phyloP scores from a whole-genome alignment of 2,888 invertebrate species.

The Microctonus aethiopoides region DNA sequence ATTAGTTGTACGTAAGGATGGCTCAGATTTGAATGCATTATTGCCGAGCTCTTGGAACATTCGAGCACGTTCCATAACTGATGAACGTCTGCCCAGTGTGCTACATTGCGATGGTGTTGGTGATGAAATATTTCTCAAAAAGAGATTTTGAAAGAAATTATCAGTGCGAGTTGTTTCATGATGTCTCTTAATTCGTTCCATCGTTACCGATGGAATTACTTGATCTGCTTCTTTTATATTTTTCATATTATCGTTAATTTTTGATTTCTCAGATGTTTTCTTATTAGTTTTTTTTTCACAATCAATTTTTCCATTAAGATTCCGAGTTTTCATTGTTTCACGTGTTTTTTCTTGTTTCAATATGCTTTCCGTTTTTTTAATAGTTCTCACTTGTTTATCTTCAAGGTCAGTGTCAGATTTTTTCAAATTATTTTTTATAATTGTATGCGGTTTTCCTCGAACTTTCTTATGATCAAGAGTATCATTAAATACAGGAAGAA shows the following conservation, averaged over 20 bases:
- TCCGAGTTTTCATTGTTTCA: constrained; percentile 37
- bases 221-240: constrained; percentile 40
- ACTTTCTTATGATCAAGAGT: constrained; percentile 50
- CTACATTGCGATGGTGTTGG: constrained; percentile 61
- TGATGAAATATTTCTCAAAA: constrained; percentile 70
- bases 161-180: constrained; percentile 73
- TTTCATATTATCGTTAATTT: constrained; percentile 23
- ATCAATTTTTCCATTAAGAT: constrained; percentile 39
- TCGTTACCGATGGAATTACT: constrained; percentile 49
- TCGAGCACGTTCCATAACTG: constrained; percentile 77
- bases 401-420: constrained; percentile 41
- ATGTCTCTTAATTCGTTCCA: constrained; percentile 71
- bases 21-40: constrained; percentile 68
- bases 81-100: constrained; percentile 68
- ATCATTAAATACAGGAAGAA: constrained; percentile 36
- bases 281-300: constrained; percentile 41
- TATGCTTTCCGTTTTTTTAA: constrained; percentile 37
- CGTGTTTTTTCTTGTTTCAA: constrained; percentile 37
- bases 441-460: constrained; percentile 61
- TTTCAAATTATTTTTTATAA: constrained; percentile 49
- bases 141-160: constrained; percentile 79
- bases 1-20: constrained; percentile 71
- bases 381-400: constrained; percentile 40
- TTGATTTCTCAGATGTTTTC: constrained; percentile 27
- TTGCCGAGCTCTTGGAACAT: constrained; percentile 73